A percentile compares a stretch with the other conserved stretches of the same genome.
Evolutionary conservation across 1,140 invertebrate species (phyloP).

Genomic region (Danaus melanippus): DNA sequence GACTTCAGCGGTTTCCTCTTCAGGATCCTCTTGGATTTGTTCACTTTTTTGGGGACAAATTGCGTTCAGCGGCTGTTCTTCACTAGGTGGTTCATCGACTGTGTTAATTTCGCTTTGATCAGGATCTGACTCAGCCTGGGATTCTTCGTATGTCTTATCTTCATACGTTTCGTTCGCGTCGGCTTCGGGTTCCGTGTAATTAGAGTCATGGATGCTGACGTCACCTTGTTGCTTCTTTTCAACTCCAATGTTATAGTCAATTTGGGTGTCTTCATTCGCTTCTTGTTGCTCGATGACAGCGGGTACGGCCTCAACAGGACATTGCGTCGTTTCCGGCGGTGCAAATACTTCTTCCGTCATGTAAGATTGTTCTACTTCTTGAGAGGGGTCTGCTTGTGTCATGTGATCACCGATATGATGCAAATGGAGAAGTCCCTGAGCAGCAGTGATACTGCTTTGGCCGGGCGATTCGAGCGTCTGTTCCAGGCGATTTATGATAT

Average conservation of each 20-base stretch:
- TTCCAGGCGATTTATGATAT: conserved; percentile 73
- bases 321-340: conserved; percentile 33
- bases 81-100: conserved; percentile 26
- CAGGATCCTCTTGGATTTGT: conserved; percentile 9
- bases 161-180: conserved; percentile 40
- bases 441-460: conserved; percentile 59
- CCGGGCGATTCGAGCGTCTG: conserved; percentile 70
- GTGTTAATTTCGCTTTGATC: conserved; percentile 46
- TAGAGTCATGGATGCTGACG: conserved; percentile 26
- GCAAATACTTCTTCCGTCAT: conserved; percentile 47
- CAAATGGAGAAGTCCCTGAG: conserved; percentile 58
- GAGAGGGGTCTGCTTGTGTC: conserved; percentile 31
- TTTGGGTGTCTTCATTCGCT: conserved; percentile 35
- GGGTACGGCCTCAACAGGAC: conserved; percentile 35
- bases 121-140: conserved; percentile 32
- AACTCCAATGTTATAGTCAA: conserved; percentile 37
- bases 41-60: conserved; percentile 12
- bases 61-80: conserved; percentile 11
- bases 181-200: conserved; percentile 50
- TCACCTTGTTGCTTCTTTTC: conserved; percentile 50
- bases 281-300: conserved; percentile 32
- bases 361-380: conserved; percentile 34
- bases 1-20: conserved; percentile 14
- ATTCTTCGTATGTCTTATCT: conserved; percentile 31
- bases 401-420: conserved; percentile 70